Conservation (phyloP, 1,140 invertebrate genomes). For the Bombus fervidus region DNA sequence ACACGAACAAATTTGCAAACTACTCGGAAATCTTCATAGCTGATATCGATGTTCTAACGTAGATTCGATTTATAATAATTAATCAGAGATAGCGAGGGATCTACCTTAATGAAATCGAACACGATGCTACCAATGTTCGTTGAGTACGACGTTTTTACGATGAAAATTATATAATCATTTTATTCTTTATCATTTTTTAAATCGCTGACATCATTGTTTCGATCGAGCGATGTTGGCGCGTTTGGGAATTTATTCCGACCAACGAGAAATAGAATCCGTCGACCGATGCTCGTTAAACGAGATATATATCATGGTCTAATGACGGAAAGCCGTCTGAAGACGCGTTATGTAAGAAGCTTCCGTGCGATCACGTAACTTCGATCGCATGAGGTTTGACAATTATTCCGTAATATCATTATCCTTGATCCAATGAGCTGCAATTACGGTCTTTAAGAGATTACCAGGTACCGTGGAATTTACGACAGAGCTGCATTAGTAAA, state of each 20-base stretch:
- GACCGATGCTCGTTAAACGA: neutral
- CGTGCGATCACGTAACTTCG: slow-evolving; percentile 14
- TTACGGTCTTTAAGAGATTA: slow-evolving; percentile 35
- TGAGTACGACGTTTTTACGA: too few relatives aligned
- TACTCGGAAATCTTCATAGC: too few relatives aligned
- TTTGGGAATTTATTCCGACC: neutral
- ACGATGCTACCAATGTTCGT: too few relatives aligned
- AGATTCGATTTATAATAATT: neutral
- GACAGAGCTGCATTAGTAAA: slow-evolving; percentile 7
- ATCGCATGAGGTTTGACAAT: slow-evolving; percentile 45
- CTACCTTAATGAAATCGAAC: too few relatives aligned
- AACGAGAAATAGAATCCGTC: neutral
- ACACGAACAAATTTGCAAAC: neutral
- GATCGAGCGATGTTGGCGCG: neutral
- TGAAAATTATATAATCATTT: too few relatives aligned
- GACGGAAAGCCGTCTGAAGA: neutral
- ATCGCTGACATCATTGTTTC: neutral
- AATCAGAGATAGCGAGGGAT: neutral
- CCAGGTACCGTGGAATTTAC: neutral
- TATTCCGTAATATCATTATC: slow-evolving; percentile 39
- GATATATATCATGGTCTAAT: neutral
- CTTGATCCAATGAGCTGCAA: slow-evolving; percentile 38
- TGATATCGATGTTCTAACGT: neutral
- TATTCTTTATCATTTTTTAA: neutral
- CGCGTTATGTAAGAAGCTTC: slow-evolving; percentile 38